Evolutionary conservation across 2,113 vertebrate species (phyloP), one percentile per base, ranked within the genome.

Genomic region (Mola mola): DNA sequence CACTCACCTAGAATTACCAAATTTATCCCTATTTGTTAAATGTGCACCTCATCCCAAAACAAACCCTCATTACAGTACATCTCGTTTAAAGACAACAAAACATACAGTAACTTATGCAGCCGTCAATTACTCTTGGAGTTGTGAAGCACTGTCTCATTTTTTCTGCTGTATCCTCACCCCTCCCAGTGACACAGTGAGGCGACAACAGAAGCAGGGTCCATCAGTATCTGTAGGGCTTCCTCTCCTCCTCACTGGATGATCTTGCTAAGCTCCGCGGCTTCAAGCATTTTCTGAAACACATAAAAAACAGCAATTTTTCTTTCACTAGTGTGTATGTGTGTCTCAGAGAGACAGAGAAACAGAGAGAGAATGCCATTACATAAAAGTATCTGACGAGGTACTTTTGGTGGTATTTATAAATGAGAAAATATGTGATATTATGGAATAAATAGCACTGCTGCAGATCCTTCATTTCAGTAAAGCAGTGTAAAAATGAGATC

Each of bases 281-380:
- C 87, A 8, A 88, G 79, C 73, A 90, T 90, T 90, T 92, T 92
- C 90, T 92, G 85, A 61, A 89, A 87, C 60, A 82, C 51, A 76
- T 25, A 16, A 13, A 3, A 37, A n/a, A 16, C 36, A 37, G 2
- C n/a, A n/a, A n/a, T n/a, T n/a, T n/a, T n/a, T n/a, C n/a, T n/a
- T n/a, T n/a, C n/a, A 1, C 5, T 52, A 0, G 21, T 5, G n/a
- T 24, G 42, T 4, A 26, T 10, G 8, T 11, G 7, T 3, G 7
- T 10, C 31, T 11, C 10, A n/a, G 10, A 43, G 21, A 13, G 19
- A 17, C 1, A 11, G 17, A 20, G 17, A 21, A 9, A 21, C 8
- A 12, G 40, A 21, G 41, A 13, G 10, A 13, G 19, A 13, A 10
- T 22, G 19, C 11, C n/a, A n/a, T n/a, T n/a, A n/a, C n/a, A n/a